Evolutionary conservation across 2,888 invertebrate genomes (phyloP).

Genomic region (Synergus laeviventris): DNA sequence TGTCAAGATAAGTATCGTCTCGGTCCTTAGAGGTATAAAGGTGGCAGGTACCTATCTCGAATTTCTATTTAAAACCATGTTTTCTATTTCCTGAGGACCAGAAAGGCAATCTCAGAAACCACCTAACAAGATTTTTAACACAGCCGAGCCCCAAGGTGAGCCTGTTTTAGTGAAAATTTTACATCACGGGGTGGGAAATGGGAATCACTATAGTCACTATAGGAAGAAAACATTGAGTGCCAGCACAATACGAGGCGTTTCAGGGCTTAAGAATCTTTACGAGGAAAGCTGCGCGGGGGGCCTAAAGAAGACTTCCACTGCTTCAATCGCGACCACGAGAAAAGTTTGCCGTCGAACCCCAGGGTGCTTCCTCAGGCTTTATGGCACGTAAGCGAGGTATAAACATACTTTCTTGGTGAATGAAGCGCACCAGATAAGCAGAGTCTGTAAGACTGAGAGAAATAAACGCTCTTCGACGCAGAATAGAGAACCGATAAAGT

Average conservation of each 20-base stretch:
- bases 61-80: conserved; percentile 1
- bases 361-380: conserved; percentile 26
- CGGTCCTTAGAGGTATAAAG: not conserved
- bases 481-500: not conserved
- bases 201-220: not conserved
- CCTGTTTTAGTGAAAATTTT: conserved; percentile 5
- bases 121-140: conserved; percentile 29
- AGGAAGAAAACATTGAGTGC: conserved; percentile 3
- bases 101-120: conserved; percentile 5
- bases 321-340: conserved; percentile 5
- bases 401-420: conserved; percentile 25
- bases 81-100: not conserved
- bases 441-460: not conserved
- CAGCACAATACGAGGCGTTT: conserved; percentile 22
- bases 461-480: conserved; percentile 2
- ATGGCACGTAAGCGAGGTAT: conserved; percentile 30
- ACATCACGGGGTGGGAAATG: not conserved
- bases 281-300: not conserved
- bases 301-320: not conserved
- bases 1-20: conserved; percentile 20
- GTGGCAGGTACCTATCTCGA: conserved; percentile 14
- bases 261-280: not conserved
- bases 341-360: conserved; percentile 16
- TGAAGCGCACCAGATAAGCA: conserved; percentile 26
- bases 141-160: conserved; percentile 7